phyloP scores from a whole-genome alignment of 2,113 vertebrate species.

The Myrmophylax atrothorax region DNA sequence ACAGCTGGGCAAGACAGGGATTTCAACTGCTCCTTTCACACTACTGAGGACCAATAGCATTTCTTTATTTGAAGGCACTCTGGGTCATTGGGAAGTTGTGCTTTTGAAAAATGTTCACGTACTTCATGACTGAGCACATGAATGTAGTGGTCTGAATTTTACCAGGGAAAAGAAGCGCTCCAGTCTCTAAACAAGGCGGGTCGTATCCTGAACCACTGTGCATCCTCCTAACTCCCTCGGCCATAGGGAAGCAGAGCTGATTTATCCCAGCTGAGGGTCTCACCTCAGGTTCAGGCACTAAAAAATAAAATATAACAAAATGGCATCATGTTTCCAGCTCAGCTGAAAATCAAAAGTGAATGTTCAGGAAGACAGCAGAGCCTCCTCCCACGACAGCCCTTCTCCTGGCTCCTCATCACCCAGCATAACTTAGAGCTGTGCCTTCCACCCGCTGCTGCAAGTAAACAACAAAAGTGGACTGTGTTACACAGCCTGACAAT shows the following conservation, averaged over 20 bases:
- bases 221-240: not conserved
- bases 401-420: not conserved
- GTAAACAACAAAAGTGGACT: conserved; percentile 47
- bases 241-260: not conserved
- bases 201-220: not conserved
- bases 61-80: conserved; percentile 46
- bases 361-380: not conserved
- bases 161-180: not conserved
- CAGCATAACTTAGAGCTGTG: conserved; percentile 3
- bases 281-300: not conserved
- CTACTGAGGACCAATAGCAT: not conserved
- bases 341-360: conserved; percentile 61
- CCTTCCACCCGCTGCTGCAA: conserved; percentile 11
- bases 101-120: conserved; percentile 58
- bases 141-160: conserved; percentile 12
- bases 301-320: not conserved
- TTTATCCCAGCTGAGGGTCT: conserved; percentile 43
- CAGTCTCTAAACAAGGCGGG: not conserved
- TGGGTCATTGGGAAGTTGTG: conserved; percentile 43
- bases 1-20: conserved; percentile 52
- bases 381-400: not conserved
- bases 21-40: conserved; percentile 47
- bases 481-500: conserved; percentile 43
- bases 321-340: not conserved
- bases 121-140: conserved; percentile 6